Base-by-base conservation (phyloP, 1,140 invertebrate genomes). In the Hylaeus volcanicus region DNA sequence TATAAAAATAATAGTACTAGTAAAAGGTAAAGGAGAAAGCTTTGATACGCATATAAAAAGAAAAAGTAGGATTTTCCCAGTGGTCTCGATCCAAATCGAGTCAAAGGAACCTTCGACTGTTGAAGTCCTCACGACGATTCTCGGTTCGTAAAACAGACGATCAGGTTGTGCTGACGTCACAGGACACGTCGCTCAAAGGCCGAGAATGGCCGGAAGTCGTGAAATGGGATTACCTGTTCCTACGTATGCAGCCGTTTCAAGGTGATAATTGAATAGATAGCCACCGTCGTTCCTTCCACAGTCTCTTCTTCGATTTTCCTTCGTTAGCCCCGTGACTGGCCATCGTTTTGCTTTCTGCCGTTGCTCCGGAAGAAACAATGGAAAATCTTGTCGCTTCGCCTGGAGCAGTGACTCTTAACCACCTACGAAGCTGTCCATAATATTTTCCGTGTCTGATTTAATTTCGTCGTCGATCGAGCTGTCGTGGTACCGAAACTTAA, bases 251-350 rank as follows among this genome's bases (percentile, higher is more conserved):
- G 89, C 88, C 81, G 87, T 88, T 75, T 86, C 87, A 75, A 92
- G 90, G 91, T 92, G 92, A 93, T 93, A 93, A 93, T 93, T 93
- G 92, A 93, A 93, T 93, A 93, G 92, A 93, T 93, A 93, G 89
- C 82, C 81, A 68, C 73, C 64, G 76, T 68, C 65, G 70, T 78
- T 88, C 70, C 84, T 85, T 85, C 65, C 75, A 80, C 69, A 74
- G 60, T 72, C 81, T 74, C 80, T 77, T 86, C 75, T 86, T 88
- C 79, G 86, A 86, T 89, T 80, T 88, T 82, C 83, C 76, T 87
- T 87, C 86, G 82, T 86, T 87, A 83, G 48, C 63, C 37, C 60
- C n/a, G 51, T 56, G 60, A 70, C 63, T 14, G 43, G 6, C 39
- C 43, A 39, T 37, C 9, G 9, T n/a, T 26, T 26, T 64, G 11